Evolutionary conservation across 2,797 vertebrate genomes (phyloP).

Genomic region (Eospalax fontanierii): DNA sequence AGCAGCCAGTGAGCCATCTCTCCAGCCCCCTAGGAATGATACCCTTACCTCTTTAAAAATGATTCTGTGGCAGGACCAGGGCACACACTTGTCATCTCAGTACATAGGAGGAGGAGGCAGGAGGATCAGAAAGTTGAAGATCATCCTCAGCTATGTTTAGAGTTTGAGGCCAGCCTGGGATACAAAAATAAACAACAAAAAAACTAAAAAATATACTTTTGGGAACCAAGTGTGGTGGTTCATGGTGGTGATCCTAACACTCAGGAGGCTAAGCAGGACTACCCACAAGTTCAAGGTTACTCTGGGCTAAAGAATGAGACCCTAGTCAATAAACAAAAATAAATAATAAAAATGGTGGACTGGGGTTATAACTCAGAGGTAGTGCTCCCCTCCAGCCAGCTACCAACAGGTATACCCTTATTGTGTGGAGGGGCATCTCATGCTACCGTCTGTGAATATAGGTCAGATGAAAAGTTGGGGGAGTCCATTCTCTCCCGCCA

Average conservation of each 20-base stretch:
- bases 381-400: not conserved
- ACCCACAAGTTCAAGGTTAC: not conserved
- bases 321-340: not conserved
- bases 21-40: not conserved
- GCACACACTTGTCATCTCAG: not conserved
- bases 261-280: not conserved
- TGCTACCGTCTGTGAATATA: not conserved
- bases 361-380: not conserved
- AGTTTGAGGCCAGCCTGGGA: not conserved
- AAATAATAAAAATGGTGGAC: not conserved
- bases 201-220: not conserved
- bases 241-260: not conserved
- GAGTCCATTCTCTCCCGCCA: not conserved
- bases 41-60: not conserved
- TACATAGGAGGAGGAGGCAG: not conserved
- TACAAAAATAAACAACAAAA: not conserved
- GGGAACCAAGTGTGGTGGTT: not conserved
- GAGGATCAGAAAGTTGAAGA: not conserved
- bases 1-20: no score
- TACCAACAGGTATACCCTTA: slow-evolving; percentile 22
- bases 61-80: not conserved
- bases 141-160: not conserved
- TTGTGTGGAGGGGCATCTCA: not conserved
- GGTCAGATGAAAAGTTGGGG: not conserved
- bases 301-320: not conserved